phyloP scores from a whole-genome alignment of 2,797 vertebrate genomes.

The Sciurus carolinensis region DNA sequence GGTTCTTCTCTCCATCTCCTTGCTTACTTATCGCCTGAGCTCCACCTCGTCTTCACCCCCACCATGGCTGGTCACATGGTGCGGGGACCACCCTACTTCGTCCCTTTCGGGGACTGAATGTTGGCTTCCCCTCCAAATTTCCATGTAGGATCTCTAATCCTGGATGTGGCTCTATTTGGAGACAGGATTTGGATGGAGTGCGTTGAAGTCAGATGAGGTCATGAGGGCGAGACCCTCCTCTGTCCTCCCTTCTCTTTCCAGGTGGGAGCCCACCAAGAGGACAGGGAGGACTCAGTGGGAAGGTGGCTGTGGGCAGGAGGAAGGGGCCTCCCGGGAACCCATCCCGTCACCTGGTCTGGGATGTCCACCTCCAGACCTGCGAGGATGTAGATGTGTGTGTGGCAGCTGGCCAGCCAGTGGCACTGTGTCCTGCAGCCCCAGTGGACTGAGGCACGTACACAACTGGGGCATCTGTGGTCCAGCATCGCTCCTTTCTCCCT shows the following conservation, averaged over 20 bases:
- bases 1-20: neutral
- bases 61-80: no score
- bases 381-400: no score
- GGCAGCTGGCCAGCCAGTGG: neutral
- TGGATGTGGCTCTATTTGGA: neutral
- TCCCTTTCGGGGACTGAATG: neutral
- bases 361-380: neutral
- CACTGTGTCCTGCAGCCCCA: neutral
- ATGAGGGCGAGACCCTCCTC: neutral
- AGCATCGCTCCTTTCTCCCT: no score
- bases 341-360: neutral
- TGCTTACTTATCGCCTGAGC: neutral
- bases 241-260: neutral
- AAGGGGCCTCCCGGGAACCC: neutral
- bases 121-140: neutral
- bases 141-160: neutral
- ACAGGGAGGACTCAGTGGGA: neutral
- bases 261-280: neutral
- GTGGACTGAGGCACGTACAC: neutral
- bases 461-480: neutral
- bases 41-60: fast-evolving
- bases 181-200: neutral
- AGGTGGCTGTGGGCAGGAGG: neutral
- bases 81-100: neutral
- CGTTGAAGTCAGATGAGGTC: neutral